These are phyloP conservation scores for Echinarachnius parma DNA, from an alignment of 53 echinoderm and acorn worm species.

Conservation along the genomic window DNA sequence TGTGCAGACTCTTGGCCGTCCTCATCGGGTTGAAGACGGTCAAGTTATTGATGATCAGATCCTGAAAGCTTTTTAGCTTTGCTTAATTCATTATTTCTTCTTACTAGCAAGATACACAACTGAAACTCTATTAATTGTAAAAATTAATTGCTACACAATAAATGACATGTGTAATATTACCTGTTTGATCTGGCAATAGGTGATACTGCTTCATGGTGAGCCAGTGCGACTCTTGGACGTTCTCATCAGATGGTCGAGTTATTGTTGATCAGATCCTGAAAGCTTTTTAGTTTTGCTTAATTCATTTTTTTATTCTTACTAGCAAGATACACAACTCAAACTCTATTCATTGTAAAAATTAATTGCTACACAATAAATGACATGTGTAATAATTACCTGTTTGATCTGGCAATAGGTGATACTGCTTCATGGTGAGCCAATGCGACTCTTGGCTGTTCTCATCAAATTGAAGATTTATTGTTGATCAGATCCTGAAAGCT, in stretches of 20 bases:
- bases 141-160: no score
- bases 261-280: conserved; percentile 88
- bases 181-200: conserved; percentile 98
- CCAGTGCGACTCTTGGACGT: conserved; percentile 90
- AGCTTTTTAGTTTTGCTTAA: no score
- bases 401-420: conserved; percentile 96
- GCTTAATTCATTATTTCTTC: no score
- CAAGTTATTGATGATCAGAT: conserved; percentile 79
- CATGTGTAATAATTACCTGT: conserved; percentile 76
- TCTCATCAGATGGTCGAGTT: conserved; percentile 75
- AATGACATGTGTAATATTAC: conserved; percentile 55
- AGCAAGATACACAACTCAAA: no score
- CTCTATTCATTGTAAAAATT: no score
- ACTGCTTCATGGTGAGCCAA: conserved; percentile 96
- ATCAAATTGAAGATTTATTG: conserved; percentile 78
- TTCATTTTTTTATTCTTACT: no score
- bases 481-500: conserved; percentile 84
- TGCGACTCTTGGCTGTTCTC: conserved; percentile 82
- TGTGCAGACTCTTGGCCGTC: conserved; percentile 74
- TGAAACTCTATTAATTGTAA: no score
- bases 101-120: no score
- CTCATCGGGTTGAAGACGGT: conserved; percentile 84
- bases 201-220: conserved; percentile 95
- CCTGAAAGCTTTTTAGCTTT: conserved; percentile 78
- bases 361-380: no score